phyloP scores from a whole-genome alignment of 2,888 invertebrate genomes.

The Amphipoea oculea region DNA sequence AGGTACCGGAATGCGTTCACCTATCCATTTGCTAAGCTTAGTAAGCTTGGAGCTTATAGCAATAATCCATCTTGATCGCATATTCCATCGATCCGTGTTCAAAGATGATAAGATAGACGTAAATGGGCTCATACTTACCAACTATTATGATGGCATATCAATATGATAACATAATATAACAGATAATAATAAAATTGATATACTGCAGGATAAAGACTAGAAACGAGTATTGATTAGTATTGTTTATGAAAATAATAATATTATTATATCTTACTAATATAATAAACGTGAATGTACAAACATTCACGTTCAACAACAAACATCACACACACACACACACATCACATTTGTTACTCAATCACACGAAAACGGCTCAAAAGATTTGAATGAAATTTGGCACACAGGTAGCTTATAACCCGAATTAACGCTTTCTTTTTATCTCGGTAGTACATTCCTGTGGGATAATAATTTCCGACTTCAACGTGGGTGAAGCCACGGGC shows the following conservation, averaged over 20 bases:
- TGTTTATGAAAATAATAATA: background rate
- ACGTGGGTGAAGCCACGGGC: too few species aligned
- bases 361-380: too few species aligned
- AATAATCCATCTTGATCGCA: conserved; percentile 46
- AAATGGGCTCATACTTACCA: background rate
- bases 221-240: background rate
- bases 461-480: too few species aligned
- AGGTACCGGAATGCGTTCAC: conserved; percentile 29
- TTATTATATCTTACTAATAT: background rate
- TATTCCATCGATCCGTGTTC: conserved; percentile 28
- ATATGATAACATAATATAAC: background rate
- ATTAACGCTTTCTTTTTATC: too few species aligned
- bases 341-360: too few species aligned
- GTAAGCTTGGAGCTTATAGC: conserved; percentile 43
- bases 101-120: background rate
- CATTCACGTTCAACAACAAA: too few species aligned
- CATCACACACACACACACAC: too few species aligned
- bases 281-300: too few species aligned
- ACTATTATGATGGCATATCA: background rate
- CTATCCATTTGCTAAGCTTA: conserved; percentile 44
- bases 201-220: background rate
- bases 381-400: too few species aligned
- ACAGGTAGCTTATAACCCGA: too few species aligned
- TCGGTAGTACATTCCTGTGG: too few species aligned
- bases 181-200: background rate